Evolutionary conservation across 92 coral and sea anemone genomes (phyloP).

Genomic region (Nematostella vectensis): DNA sequence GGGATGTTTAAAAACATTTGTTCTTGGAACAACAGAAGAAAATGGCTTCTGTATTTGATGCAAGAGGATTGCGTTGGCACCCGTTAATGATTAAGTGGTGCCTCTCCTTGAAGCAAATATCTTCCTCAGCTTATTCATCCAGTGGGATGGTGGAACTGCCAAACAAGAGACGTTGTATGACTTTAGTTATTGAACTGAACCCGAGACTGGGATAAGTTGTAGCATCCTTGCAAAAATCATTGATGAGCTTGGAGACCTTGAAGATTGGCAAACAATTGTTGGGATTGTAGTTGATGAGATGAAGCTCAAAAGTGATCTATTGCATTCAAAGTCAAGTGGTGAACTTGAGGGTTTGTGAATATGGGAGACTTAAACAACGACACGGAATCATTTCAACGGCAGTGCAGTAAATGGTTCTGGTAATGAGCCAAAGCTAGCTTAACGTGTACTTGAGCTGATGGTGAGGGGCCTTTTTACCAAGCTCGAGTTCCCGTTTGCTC

Average conservation of each 20-base stretch:
- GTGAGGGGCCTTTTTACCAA: conserved; percentile 19
- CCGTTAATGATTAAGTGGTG: conserved; percentile 36
- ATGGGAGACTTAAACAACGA: conserved; percentile 19
- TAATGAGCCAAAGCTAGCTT: conserved; percentile 5
- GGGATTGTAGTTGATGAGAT: conserved; percentile 22
- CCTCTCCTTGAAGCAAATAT: conserved; percentile 10
- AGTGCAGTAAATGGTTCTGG: background rate
- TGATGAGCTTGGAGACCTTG: conserved; percentile 6
- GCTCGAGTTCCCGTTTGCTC: conserved; percentile 22
- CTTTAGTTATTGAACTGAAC: conserved; percentile 23
- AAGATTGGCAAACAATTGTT: conserved; percentile 17
- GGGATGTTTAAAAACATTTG: conserved; percentile 9
- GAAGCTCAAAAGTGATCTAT: conserved; percentile 24
- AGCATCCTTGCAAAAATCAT: conserved; percentile 8
- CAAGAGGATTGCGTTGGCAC: conserved; percentile 31
- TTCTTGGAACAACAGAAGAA: conserved; percentile 21
- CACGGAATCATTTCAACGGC: conserved; percentile 3
- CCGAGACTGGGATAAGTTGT: conserved; percentile 13
- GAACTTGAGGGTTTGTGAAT: conserved; percentile 21
- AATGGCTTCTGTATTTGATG: conserved; percentile 1
- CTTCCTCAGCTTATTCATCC: conserved; percentile 22
- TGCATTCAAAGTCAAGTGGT: conserved; percentile 28
- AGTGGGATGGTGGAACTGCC: conserved; percentile 22
- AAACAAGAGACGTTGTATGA: conserved; percentile 23
- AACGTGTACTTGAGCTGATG: conserved; percentile 20